Conservation (phyloP, 2,888 invertebrate genomes). For the Trichogramma dendrolimi region DNA sequence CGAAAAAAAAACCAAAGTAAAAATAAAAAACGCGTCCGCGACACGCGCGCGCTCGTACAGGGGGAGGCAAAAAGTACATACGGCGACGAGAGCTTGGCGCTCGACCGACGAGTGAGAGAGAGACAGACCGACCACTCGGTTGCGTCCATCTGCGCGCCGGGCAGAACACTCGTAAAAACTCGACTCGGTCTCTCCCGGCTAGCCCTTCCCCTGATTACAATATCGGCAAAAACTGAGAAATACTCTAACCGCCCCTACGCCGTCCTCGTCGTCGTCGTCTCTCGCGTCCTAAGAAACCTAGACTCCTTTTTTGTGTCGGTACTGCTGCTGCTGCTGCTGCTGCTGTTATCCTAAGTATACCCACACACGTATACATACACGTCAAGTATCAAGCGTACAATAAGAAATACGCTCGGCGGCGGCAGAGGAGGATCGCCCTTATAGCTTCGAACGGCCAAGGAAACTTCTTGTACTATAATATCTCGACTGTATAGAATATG, state of each 20-base stretch:
- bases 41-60: not conserved
- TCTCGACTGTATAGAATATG: too few relatives aligned
- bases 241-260: constrained; percentile 35
- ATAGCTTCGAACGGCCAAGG: too few relatives aligned
- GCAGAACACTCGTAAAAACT: constrained; percentile 47
- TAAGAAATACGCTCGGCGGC: too few relatives aligned
- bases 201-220: constrained; percentile 54
- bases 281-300: constrained; percentile 5
- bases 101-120: constrained; percentile 8
- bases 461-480: too few relatives aligned
- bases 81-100: constrained; percentile 36
- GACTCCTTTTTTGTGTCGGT: too few relatives aligned
- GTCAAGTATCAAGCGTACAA: too few relatives aligned
- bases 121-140: constrained; percentile 10
- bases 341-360: too few relatives aligned
- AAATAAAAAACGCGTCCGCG: not conserved
- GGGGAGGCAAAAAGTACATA: constrained; percentile 43
- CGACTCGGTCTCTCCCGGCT: constrained; percentile 52
- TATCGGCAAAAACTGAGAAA: constrained; percentile 51
- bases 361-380: too few relatives aligned
- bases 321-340: too few relatives aligned
- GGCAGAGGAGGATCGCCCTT: too few relatives aligned
- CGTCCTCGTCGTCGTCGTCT: constrained; percentile 11
- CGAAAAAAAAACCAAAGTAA: too few relatives aligned
- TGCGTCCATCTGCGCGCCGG: constrained; percentile 15